Evolutionary conservation across 2,113 vertebrate genomes (phyloP), one percentile per base, ranked within the genome.

Genomic region (Nesoenas mayeri): DNA sequence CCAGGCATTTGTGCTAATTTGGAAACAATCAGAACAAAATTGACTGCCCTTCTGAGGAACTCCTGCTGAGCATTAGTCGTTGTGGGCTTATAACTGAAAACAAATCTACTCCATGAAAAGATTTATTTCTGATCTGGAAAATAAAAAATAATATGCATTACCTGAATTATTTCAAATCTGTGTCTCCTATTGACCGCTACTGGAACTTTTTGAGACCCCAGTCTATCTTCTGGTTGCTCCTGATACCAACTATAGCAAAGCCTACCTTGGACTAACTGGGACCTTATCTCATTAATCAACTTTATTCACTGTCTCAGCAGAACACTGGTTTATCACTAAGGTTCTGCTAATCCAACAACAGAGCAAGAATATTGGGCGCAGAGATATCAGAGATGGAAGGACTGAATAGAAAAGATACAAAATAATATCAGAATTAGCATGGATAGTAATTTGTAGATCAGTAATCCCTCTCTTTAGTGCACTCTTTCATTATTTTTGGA

Each of bases 131-230:
- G 29, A 21, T 51, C 19, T 34, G 19, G 44, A 50, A 69, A 4
- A 57, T 6, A 28, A 48, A 42, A 56, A 69, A 10, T 47, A 21
- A 19, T 32, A 13, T 5, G 2, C 0, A 0, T 34, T 69, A 36
- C 19, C 13, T 51, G 28, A 60, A 36, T 15, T 26, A 65, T 65
- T 89, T 80, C 34, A 40, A 38, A 53, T 56, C 31, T 79, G 6
- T 89, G 22, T 44, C 38, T 75, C 16, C 12, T 47, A 10, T 47
- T 60, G 72, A 62, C 8, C 5, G 8, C 10, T 72, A 7, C 0
- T 32, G 38, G 25, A 91, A 69, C 5, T 71, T 69, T 74, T 58
- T 14, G 61, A 50, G n/a, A 50, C 31, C 8, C 2, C 18, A 22
- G 42, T 13, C 40, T 61, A 5, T 26, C 6, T 67, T 11, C 4